Percentiles rank a stretch among this genome's conserved stretches.
Evolutionary conservation across 2,888 invertebrate genomes (phyloP).

Genomic region (Drosophila longiperda): DNA sequence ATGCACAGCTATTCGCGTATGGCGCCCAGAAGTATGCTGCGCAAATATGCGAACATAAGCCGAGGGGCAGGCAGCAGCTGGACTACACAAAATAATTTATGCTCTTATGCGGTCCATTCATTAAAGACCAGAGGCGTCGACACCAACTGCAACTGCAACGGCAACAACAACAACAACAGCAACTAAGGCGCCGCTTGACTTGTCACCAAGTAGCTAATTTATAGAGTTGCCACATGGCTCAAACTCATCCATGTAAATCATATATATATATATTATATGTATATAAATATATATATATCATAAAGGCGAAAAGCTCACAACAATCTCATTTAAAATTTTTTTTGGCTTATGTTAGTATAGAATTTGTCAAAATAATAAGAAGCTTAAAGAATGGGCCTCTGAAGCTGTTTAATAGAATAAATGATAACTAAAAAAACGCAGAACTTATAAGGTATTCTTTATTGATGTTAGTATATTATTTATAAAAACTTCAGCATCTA

Average conservation of each 20-base stretch:
- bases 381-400: background rate
- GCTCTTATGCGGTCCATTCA: constrained; percentile 70
- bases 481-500: background rate
- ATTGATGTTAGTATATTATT: background rate
- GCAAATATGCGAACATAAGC: constrained; percentile 67
- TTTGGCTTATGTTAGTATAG: background rate
- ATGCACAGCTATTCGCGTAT: constrained; percentile 31
- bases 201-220: constrained; percentile 60
- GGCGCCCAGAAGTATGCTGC: constrained; percentile 71
- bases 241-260: constrained; percentile 29
- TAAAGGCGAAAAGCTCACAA: no score
- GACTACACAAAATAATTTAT: constrained; percentile 65
- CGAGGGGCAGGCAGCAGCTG: constrained; percentile 3
- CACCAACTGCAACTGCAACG: background rate
- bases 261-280: background rate
- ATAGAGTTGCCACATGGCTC: constrained; percentile 45
- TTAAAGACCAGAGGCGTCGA: constrained; percentile 52
- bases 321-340: background rate
- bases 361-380: background rate
- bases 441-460: background rate
- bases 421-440: background rate
- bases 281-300: background rate
- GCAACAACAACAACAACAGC: background rate
- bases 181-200: constrained; percentile 24
- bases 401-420: background rate